Base-by-base conservation (phyloP, 2,113 vertebrate genomes). In the Eudyptes chrysolophus region DNA sequence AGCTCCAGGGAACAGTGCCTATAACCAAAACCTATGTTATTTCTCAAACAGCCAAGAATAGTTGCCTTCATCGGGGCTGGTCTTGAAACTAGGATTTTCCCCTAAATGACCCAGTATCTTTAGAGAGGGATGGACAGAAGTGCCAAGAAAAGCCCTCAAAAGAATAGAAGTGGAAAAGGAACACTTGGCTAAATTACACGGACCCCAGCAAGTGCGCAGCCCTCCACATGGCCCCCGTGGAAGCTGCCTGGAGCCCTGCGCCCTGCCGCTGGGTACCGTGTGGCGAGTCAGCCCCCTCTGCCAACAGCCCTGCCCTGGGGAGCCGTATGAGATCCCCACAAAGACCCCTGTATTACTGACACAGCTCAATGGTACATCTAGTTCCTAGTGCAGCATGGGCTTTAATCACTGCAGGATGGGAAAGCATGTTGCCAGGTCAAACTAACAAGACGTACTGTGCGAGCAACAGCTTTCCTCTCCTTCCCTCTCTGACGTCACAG, bases 211-310 rank as follows among this genome's bases (percentile, higher is more conserved):
- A 49, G 38, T 0, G 12, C 6, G 22, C 84, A 57, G 51, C 42
- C 26, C 38, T 8, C 19, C 65, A 16, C 0, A 1, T 13, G 48
- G 32, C 5, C 14, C 58, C 13, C 2, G 1, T 1, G 25, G 74
- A 16, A 60, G 27, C 51, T 40, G 64, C 42, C 51, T 1, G 2
- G 62, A 77, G 60, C n/a, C 62, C 36, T 13, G 13, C 5, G 16
- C 25, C 49, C 51, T 52, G 46, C 40, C 4, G 8, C 32, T 1
- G 2, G 13, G 52, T 8, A 12, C 34, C 0, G 0, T 7, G 58
- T 2, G 20, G 27, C 1, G 7, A 91, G n/a, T 9, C 80, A 65
- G 71, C 52, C 83, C 18, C 69, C 62, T 57, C 20, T 25, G 40
- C 61, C 79, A 46, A 13, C 42, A 44, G 61, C 21, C 38, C 51